Conservation (phyloP, 2,113 vertebrate species). For the Nannospalax galili region DNA sequence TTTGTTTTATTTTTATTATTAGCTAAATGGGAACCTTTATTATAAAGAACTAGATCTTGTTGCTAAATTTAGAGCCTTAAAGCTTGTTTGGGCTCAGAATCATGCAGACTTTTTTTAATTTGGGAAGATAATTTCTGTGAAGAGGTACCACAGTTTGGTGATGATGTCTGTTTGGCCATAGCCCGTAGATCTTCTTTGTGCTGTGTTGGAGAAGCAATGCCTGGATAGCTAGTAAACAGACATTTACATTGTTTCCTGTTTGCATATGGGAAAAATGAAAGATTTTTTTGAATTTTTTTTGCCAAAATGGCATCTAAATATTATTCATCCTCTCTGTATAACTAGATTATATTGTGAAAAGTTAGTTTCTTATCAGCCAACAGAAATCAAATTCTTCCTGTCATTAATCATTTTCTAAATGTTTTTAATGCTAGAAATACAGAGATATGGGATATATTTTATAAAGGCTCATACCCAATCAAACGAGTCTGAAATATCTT, state of each 20-base stretch:
- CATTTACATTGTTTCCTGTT: background rate
- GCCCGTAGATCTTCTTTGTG: background rate
- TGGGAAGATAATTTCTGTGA: constrained; percentile 47
- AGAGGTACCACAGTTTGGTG: constrained; percentile 38
- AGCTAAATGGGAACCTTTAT: constrained; percentile 24
- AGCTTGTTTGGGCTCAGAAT: constrained; percentile 30
- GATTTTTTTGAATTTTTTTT: constrained; percentile 59
- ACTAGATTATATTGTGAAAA: constrained; percentile 11
- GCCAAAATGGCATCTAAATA: background rate
- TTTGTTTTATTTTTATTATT: constrained; percentile 17
- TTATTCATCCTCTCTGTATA: background rate
- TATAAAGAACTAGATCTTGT: constrained; percentile 28
- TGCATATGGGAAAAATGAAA: background rate
- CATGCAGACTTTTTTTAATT: background rate
- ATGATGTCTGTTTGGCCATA: background rate
- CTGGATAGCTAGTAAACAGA: background rate
- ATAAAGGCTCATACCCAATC: background rate
- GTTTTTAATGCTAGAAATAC: constrained; percentile 2
- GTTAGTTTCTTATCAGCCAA: constrained; percentile 22
- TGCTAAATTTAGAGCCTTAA: constrained; percentile 50
- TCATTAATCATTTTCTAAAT: constrained; percentile 44
- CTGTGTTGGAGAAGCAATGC: background rate
- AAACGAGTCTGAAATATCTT: constrained; percentile 16
- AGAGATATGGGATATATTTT: background rate
- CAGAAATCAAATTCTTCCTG: constrained; percentile 26